A percentile compares a stretch with the other conserved stretches of the same genome.
These are phyloP conservation scores for Speoplatyrhinus poulsoni DNA, from an alignment of 2,113 vertebrate species.

Conservation along the genomic window DNA sequence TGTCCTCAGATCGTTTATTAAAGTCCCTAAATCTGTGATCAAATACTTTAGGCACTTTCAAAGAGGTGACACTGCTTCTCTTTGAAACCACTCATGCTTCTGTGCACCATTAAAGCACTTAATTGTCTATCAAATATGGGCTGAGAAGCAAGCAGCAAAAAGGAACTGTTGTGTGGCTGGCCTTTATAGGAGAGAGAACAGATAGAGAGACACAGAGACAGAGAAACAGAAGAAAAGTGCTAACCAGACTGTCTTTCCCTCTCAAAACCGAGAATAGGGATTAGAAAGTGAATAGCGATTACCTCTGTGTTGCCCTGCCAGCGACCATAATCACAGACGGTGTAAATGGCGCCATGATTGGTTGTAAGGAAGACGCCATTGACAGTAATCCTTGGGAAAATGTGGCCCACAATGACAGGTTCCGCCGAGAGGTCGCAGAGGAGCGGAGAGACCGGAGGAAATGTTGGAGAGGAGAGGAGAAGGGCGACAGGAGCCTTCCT, in stretches of 20 bases:
- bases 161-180: constrained; percentile 49
- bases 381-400: constrained; percentile 76
- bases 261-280: constrained; percentile 56
- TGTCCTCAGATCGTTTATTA: constrained; percentile 39
- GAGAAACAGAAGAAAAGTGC: constrained; percentile 40
- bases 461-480: constrained; percentile 16
- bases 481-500: constrained; percentile 23
- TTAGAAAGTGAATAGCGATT: constrained; percentile 58
- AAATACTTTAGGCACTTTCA: constrained; percentile 47
- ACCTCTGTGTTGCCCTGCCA: constrained; percentile 60
- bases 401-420: constrained; percentile 59
- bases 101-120: constrained; percentile 55
- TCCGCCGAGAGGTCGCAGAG: constrained; percentile 34
- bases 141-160: constrained; percentile 40
- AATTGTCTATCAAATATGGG: constrained; percentile 42
- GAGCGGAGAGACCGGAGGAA: background rate
- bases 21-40: constrained; percentile 52
- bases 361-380: constrained; percentile 44
- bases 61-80: constrained; percentile 47
- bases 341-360: constrained; percentile 64
- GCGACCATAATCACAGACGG: constrained; percentile 63
- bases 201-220: constrained; percentile 41
- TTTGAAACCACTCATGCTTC: constrained; percentile 64
- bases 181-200: constrained; percentile 42
- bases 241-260: constrained; percentile 48